A percentile compares a stretch with the other conserved stretches of the same genome.
phyloP scores from a whole-genome alignment of 2,797 vertebrate genomes.

The Melanitta fusca region DNA sequence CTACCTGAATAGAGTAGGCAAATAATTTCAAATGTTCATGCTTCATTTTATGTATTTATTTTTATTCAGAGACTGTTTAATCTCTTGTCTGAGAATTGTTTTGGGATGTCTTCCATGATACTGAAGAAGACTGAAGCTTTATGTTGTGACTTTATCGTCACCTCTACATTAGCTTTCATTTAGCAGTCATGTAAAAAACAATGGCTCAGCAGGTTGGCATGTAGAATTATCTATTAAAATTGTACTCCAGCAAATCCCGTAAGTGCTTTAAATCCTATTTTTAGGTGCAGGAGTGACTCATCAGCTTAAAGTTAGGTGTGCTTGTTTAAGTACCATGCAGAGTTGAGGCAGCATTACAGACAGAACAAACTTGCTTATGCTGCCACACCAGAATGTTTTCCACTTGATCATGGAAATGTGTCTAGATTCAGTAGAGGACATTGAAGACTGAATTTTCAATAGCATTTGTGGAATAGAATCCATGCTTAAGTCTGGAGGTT shows the following conservation, averaged over 20 bases:
- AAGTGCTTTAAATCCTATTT: conserved; percentile 12
- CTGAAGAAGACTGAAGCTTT: background rate
- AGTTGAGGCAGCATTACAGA: background rate
- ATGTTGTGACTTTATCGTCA: background rate
- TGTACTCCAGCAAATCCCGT: background rate
- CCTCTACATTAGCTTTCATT: background rate
- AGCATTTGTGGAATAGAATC: background rate
- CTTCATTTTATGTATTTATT: background rate
- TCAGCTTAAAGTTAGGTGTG: background rate
- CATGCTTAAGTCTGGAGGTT: background rate
- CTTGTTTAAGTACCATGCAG: background rate
- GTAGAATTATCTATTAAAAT: background rate
- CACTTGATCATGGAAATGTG: background rate
- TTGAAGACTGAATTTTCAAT: background rate
- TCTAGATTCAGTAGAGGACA: background rate
- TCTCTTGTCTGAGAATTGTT: background rate
- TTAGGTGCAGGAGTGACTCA: conserved; percentile 5
- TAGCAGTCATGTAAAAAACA: background rate
- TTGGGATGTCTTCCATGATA: background rate
- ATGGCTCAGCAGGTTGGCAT: background rate
- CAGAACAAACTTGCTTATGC: background rate
- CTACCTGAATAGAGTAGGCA: background rate
- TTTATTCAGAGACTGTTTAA: background rate
- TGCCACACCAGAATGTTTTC: background rate
- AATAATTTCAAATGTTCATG: background rate